These are phyloP conservation scores for Alectoris magna DNA, from an alignment of 2,797 vertebrate genomes.

Conservation along the genomic window DNA sequence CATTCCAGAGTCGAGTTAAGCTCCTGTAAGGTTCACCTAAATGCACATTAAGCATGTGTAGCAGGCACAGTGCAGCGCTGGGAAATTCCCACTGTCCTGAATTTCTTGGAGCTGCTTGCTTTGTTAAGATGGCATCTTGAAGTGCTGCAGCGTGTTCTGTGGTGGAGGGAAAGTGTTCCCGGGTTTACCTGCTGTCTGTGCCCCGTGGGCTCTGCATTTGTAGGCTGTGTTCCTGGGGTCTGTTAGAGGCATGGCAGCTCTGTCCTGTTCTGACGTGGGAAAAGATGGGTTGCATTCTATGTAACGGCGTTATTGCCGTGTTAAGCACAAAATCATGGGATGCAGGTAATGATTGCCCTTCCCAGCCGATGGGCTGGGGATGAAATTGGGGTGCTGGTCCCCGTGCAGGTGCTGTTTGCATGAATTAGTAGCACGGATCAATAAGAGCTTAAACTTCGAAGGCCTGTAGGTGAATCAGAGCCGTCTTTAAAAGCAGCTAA, in stretches of 20 bases:
- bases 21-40: not conserved
- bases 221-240: too few species aligned
- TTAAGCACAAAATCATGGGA: not conserved
- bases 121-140: rapidly evolving
- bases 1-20: not conserved
- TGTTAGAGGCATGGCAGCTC: not conserved
- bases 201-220: not conserved
- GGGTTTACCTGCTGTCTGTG: not conserved
- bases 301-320: not conserved
- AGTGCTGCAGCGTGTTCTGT: rapidly evolving
- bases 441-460: conserved; percentile 18
- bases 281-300: rapidly evolving
- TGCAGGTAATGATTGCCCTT: not conserved
- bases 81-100: rapidly evolving
- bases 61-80: not conserved
- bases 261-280: not conserved
- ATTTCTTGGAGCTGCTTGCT: not conserved
- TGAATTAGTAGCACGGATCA: not conserved
- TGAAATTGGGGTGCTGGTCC: not conserved
- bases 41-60: rapidly evolving
- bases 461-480: conserved; percentile 21
- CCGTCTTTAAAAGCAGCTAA: conserved; percentile 30
- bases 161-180: rapidly evolving
- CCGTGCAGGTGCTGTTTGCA: conserved; percentile 4
- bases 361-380: too few species aligned